Percentiles rank a stretch among this genome's conserved stretches.
Evolutionary conservation across 2,797 vertebrate genomes (phyloP).

Genomic region (Artibeus jamaicensis): DNA sequence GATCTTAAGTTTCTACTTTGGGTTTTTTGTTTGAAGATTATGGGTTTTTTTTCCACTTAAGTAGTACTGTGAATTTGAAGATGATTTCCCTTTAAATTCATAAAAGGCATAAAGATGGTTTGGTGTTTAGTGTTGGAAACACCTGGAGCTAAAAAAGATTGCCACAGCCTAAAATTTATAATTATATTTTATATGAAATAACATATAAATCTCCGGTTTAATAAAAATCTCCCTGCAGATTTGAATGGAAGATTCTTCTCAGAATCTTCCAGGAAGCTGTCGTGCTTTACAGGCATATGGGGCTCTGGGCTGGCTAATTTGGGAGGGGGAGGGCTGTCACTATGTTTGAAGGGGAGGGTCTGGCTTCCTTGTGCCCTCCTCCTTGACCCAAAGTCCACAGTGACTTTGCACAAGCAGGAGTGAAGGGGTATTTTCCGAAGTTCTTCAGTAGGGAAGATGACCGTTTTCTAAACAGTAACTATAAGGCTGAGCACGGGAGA

Average conservation of each 20-base stretch:
- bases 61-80: background rate
- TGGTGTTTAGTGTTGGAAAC: background rate
- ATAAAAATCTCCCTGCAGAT: background rate
- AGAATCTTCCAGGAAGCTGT: background rate
- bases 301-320: no score
- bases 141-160: background rate
- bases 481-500: background rate
- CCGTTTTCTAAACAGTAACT: background rate
- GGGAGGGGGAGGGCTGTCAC: no score
- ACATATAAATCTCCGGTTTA: background rate
- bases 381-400: background rate
- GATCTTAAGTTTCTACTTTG: background rate
- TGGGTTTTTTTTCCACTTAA: background rate
- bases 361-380: background rate
- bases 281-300: rapidly evolving
- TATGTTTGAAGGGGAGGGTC: background rate
- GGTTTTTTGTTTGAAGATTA: background rate
- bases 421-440: background rate
- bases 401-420: background rate
- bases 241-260: background rate
- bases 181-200: background rate
- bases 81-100: background rate
- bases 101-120: background rate
- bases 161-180: background rate
- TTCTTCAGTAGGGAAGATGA: background rate